Percentiles rank a stretch among this genome's conserved stretches.
Evolutionary conservation across 2,113 vertebrate species (phyloP).

Genomic region (Campylomormyrus tamandua): DNA sequence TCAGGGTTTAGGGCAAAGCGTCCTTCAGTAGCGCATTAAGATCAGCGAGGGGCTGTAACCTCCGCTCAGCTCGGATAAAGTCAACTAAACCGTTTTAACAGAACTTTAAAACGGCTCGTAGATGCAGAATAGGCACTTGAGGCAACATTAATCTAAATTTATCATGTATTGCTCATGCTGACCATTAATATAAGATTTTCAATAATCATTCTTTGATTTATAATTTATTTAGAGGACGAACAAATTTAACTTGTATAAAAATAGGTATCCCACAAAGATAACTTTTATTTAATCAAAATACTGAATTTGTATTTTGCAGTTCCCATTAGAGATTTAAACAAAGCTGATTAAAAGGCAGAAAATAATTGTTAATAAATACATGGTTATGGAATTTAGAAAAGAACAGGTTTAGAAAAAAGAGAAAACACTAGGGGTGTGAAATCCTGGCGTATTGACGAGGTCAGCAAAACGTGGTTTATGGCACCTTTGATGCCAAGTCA

Average conservation of each 20-base stretch:
- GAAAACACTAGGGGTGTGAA: background rate
- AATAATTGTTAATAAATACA: background rate
- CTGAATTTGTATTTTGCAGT: background rate
- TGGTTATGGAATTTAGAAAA: background rate
- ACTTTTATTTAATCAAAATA: background rate
- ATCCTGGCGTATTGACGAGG: constrained; percentile 27
- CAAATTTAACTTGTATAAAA: background rate
- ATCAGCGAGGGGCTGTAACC: background rate
- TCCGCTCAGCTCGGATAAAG: background rate
- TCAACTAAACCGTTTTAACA: background rate
- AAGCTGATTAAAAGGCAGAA: background rate
- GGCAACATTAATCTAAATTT: background rate
- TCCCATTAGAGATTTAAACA: background rate
- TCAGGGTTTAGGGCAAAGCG: background rate
- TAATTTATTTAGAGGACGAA: background rate
- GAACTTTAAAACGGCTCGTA: background rate
- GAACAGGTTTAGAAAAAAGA: background rate
- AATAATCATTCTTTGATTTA: background rate
- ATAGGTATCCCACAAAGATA: background rate
- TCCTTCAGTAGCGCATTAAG: background rate
- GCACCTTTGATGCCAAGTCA: constrained; percentile 37
- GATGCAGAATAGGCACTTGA: background rate
- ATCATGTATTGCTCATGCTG: background rate
- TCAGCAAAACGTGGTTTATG: constrained; percentile 28
- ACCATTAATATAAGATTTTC: background rate